A percentile compares a stretch with the other conserved stretches of the same genome.
Conservation (phyloP, 2,888 invertebrate genomes). For the Rhingia campestris region DNA sequence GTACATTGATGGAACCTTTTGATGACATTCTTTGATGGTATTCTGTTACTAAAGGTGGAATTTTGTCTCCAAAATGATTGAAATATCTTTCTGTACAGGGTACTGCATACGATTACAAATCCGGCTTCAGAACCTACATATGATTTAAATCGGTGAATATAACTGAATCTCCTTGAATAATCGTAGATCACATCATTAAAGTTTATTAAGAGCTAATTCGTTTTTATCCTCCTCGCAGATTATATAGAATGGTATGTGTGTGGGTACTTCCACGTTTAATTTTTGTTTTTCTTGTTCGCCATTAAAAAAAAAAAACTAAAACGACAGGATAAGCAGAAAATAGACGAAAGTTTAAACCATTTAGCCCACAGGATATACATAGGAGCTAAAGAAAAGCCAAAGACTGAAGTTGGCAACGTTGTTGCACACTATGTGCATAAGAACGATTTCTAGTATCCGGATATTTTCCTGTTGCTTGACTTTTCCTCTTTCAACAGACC, state of each 20-base stretch:
- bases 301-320: constrained; percentile 54
- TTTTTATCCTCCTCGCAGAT: constrained; percentile 7
- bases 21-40: background rate
- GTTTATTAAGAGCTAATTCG: constrained; percentile 33
- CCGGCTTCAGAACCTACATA: background rate
- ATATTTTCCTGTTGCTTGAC: constrained; percentile 72
- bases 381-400: background rate
- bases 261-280: background rate
- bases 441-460: constrained; percentile 64
- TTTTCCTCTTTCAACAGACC: constrained; percentile 43
- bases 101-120: background rate
- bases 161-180: background rate
- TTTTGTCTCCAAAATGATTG: background rate
- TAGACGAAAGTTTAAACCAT: constrained; percentile 51
- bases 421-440: constrained; percentile 30
- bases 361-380: constrained; percentile 57
- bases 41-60: background rate
- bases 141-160: background rate
- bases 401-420: constrained; percentile 50
- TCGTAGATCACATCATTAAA: constrained; percentile 45
- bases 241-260: background rate
- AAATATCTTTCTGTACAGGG: background rate
- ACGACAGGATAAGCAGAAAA: constrained; percentile 64
- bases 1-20: background rate
- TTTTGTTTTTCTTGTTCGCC: constrained; percentile 27